Evolutionary conservation across 2,888 invertebrate species (phyloP), one percentile per base, ranked within the genome.

Genomic region (Pandemis corylana): DNA sequence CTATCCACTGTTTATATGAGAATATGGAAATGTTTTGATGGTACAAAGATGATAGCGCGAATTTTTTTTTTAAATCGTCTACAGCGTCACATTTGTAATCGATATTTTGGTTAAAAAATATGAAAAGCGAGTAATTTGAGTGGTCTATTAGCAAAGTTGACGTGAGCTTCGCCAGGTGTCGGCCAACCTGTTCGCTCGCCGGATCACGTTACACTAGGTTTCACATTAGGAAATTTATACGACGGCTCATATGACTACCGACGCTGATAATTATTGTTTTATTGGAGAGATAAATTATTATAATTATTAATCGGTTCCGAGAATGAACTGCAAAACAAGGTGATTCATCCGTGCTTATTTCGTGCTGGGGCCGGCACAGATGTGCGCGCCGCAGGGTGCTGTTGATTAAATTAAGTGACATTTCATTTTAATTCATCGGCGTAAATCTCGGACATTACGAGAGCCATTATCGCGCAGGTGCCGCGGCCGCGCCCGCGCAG

Each of bases 171-270:
- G 87, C 81, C 91, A 91, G 93, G 92, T 93, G 93, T 88, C 83
- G 82, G 80, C 83, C 87, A 88, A 91, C 92, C 90, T 82, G 92
- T 90, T 89, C 86, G 85, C 80, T 81, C 84, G 83, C 82, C 75
- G 89, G 91, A 87, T 94, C 92, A 85, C 77, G 85, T 94, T 94
- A 91, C 94, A 90, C 87, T 88, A 90, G 93, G 92, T 93, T 93
- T 93, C 93, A 93, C 92, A 92, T 94, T 93, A 92, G 92, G 91
- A 93, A 93, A 94, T 92, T 91, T 93, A 93, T 93, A 93, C 92
- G 90, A 88, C 91, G 87, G 87, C 92, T 93, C 94, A 84, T 87
- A 87, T 92, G 89, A 92, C 93, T 92, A 92, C 91, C 84, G 89
- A 89, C 89, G 82, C 78, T 89, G 90, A 87, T 92, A 90, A 92